Conservation (phyloP, 2,113 vertebrate genomes). For the Lamprologus sp. region DNA sequence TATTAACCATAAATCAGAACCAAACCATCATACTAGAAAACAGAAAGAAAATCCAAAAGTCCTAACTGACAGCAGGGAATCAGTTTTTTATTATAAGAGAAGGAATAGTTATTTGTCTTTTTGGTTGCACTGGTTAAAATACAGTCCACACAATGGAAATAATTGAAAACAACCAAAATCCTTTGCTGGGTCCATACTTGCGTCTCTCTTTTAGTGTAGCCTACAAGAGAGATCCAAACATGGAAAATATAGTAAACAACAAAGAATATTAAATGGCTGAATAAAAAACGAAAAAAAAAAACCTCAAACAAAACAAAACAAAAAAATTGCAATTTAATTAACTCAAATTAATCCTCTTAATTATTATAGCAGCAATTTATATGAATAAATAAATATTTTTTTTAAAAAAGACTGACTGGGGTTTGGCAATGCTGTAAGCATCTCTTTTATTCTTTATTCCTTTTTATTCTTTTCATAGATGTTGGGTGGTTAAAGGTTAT, state of each 20-base stretch:
- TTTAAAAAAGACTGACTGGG: neutral
- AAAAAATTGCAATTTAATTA: neutral
- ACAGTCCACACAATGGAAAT: neutral
- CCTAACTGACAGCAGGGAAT: neutral
- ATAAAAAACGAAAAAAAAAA: accelerated
- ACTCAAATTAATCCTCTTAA: neutral
- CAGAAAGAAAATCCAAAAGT: neutral
- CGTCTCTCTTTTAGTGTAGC: neutral
- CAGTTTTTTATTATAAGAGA: neutral
- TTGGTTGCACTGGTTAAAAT: neutral
- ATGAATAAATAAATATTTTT: neutral
- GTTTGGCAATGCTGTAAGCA: neutral
- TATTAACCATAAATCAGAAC: neutral
- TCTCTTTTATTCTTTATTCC: neutral
- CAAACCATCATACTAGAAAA: neutral
- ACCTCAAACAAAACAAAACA: accelerated
- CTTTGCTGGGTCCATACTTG: neutral
- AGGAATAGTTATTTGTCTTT: neutral
- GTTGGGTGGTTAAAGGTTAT: neutral
- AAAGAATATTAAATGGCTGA: neutral
- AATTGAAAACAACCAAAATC: neutral
- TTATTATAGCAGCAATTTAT: neutral
- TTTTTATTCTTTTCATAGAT: neutral
- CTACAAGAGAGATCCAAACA: neutral
- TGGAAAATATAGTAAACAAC: neutral